phyloP scores from a whole-genome alignment of 2,888 invertebrate genomes.

The Pediacus dermestoides region DNA sequence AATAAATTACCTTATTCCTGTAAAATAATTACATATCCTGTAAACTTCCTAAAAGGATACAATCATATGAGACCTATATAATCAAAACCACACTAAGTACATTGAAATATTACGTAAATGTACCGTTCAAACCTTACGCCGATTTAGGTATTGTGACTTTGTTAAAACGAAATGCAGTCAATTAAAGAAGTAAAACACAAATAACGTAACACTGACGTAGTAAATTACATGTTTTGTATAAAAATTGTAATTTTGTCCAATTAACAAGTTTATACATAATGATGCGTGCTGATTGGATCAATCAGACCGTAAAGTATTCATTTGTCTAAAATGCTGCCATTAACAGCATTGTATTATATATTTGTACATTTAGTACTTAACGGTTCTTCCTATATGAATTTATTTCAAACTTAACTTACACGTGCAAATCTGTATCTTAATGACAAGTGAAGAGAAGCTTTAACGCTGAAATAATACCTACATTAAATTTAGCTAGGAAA shows the following conservation, averaged over 20 bases:
- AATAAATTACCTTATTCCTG: too few relatives aligned
- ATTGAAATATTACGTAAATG: not conserved
- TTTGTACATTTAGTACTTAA: not conserved
- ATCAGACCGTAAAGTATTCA: slow-evolving; percentile 2
- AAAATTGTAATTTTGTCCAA: not conserved
- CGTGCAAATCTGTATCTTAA: too few relatives aligned
- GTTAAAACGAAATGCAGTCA: too few relatives aligned
- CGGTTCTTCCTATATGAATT: not conserved
- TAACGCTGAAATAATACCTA: not conserved
- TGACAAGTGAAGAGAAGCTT: too few relatives aligned
- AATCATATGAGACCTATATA: not conserved
- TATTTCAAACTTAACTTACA: too few relatives aligned
- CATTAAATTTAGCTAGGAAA: too few relatives aligned
- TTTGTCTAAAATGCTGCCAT: slow-evolving; percentile 1
- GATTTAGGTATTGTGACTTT: too few relatives aligned
- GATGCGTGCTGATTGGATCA: not conserved
- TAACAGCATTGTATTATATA: not conserved
- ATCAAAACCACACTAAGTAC: not conserved
- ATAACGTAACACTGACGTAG: too few relatives aligned
- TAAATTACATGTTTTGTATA: not conserved
- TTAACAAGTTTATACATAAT: not conserved
- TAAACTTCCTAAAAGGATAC: slow-evolving; percentile 2
- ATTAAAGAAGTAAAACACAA: too few relatives aligned
- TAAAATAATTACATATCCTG: slow-evolving; percentile 1
- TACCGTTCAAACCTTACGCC: slow-evolving; percentile 1